These are phyloP conservation scores for Acanthochromis polyacanthus DNA, from an alignment of 2,113 vertebrate genomes.

Conservation along the genomic window DNA sequence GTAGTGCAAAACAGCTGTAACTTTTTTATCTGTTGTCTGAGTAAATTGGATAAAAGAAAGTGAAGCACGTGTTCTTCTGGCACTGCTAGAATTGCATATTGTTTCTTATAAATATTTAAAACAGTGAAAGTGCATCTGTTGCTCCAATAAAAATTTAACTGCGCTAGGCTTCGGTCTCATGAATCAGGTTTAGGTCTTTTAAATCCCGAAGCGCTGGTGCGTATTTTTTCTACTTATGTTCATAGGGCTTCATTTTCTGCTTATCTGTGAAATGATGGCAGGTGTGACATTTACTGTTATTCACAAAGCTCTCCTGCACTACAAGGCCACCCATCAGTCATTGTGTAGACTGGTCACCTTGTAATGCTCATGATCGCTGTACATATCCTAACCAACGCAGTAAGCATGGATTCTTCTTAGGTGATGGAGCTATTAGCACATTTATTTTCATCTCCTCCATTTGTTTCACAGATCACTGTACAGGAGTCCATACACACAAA, in stretches of 20 bases:
- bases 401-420: conserved; percentile 1
- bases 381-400: neutral
- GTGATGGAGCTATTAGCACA: conserved; percentile 19
- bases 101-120: conserved; percentile 41
- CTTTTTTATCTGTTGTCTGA: neutral
- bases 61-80: conserved; percentile 4
- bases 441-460: conserved; percentile 28
- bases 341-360: neutral
- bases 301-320: conserved; percentile 1
- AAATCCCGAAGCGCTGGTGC: neutral
- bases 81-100: neutral
- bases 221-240: conserved; percentile 11
- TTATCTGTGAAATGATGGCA: conserved; percentile 23
- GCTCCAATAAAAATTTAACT: conserved; percentile 12
- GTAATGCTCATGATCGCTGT: neutral
- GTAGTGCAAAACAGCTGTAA: conserved; percentile 5
- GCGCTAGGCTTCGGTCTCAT: conserved; percentile 5
- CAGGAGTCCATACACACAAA: neutral
- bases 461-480: neutral
- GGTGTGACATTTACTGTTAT: conserved; percentile 46
- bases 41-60: conserved; percentile 10
- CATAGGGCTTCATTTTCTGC: neutral
- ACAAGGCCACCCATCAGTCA: conserved; percentile 17
- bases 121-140: neutral
- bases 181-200: conserved; percentile 3